Evolutionary conservation across 2,888 invertebrate species (phyloP).

Genomic region (Scaptomyza caliginosa): DNA sequence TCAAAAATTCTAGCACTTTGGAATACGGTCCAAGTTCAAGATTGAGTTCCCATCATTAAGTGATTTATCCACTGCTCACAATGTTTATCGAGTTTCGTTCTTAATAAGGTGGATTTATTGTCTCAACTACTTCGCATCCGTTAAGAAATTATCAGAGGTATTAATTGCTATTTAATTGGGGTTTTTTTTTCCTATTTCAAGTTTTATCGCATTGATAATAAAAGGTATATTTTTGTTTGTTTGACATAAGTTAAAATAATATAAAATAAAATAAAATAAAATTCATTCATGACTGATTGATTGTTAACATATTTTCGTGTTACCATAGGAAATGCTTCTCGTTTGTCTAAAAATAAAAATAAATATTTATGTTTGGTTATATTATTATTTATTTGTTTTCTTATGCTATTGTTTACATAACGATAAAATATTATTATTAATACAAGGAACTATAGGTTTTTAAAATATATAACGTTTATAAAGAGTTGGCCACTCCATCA

Average conservation of each 20-base stretch:
- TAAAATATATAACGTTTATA: slow-evolving; percentile 83
- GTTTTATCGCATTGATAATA: slow-evolving; percentile 4
- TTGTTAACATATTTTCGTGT: too few relatives aligned
- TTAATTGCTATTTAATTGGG: background rate
- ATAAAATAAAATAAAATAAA: too few relatives aligned
- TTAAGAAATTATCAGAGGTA: slow-evolving; percentile 10
- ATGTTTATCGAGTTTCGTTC: slow-evolving; percentile 5
- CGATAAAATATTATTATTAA: background rate
- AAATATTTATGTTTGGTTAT: background rate
- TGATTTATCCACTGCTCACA: background rate
- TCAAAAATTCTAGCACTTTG: slow-evolving; percentile 15
- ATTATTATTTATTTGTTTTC: background rate
- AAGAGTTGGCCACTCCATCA: slow-evolving; percentile 85
- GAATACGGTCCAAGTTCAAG: slow-evolving; percentile 6
- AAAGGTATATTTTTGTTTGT: background rate
- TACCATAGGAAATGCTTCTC: too few relatives aligned
- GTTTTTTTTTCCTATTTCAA: background rate
- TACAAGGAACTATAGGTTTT: background rate
- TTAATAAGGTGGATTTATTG: slow-evolving; percentile 56
- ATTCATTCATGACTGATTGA: too few relatives aligned
- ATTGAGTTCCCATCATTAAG: slow-evolving; percentile 5
- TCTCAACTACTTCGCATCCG: slow-evolving; percentile 38
- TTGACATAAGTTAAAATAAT: too few relatives aligned
- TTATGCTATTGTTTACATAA: background rate
- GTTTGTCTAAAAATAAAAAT: too few relatives aligned